Base-by-base conservation (phyloP, 2,797 vertebrate species). In the Nyctibius grandis region DNA sequence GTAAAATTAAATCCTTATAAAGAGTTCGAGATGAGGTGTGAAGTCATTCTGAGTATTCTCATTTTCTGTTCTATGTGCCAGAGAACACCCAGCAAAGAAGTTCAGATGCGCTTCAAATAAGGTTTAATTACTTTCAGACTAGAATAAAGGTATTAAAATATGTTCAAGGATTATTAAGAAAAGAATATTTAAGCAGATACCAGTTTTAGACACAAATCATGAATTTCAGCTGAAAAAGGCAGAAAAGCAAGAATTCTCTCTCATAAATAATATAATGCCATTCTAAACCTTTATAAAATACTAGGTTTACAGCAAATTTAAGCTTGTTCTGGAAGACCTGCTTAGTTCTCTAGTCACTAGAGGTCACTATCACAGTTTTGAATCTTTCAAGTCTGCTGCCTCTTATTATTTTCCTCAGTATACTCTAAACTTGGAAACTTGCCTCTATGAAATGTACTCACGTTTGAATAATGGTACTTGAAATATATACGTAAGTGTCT, bases 311-410 rank as follows among this genome's bases (percentile, higher is more conserved):
- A 70, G 57, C 12, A 36, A 48, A 48, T 60, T 22, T 42, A 89
- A 81, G 12, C 59, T 88, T 89, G 31, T 64, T 67, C 72, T 78
- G 44, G 50, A 74, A 96, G 57, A 69, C 40, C 45, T 78, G 84
- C 75, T 86, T 50, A 93, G 68, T 96, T 95, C 40, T 94, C 47
- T 80, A 80, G 96, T 96, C 98, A 97, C 96, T 97, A 98, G 98
- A 96, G 97, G 97, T 97, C 98, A 97, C 95, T 97, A 28, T 97
- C 96, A 98, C 84, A 97, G 89, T 97, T 98, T 96, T 96, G 85
- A 97, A 97, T 97, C 54, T 34, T 72, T 31, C 42, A 34, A 85
- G 34, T 64, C 57, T 88, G 36, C 19, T 51, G 83, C 45, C 11
- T 94, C 17, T 54, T 48, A 25, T 25, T 67, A 79, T 88, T 94